Percentiles rank a stretch among this genome's conserved stretches.
phyloP scores from a whole-genome alignment of 2,888 invertebrate genomes.

The Linnaemya vulpina region DNA sequence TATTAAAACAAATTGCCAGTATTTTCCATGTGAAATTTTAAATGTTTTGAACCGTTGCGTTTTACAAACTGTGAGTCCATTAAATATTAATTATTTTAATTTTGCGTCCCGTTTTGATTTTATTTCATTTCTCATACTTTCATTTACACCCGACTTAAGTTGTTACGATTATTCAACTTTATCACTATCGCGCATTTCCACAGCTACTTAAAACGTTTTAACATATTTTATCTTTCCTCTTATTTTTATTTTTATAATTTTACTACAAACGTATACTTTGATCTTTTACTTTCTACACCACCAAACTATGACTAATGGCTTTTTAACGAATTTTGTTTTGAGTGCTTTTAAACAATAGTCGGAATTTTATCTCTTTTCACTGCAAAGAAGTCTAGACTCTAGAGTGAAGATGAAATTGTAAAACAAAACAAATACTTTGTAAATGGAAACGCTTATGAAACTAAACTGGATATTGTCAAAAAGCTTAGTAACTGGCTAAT shows the following conservation, averaged over 20 bases:
- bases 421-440: neutral
- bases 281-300: slow-evolving; percentile 59
- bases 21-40: slow-evolving; percentile 1
- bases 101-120: slow-evolving; percentile 17
- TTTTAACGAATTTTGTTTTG: slow-evolving; percentile 45
- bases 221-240: neutral
- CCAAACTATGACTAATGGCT: slow-evolving; percentile 66
- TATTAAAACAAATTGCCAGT: neutral
- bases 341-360: slow-evolving; percentile 5
- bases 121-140: slow-evolving; percentile 41
- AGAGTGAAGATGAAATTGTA: neutral
- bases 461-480: neutral
- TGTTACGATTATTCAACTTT: slow-evolving; percentile 28
- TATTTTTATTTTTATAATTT: neutral
- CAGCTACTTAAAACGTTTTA: neutral
- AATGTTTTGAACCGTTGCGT: slow-evolving; percentile 2
- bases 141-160: slow-evolving; percentile 34
- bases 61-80: neutral
- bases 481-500: neutral
- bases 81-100: slow-evolving; percentile 14
- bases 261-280: slow-evolving; percentile 3
- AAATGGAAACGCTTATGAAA: neutral
- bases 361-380: neutral
- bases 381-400: neutral
- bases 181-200: neutral